These are phyloP conservation scores for Cyclophora punctaria DNA, from an alignment of 2,888 invertebrate species.

Conservation along the genomic window DNA sequence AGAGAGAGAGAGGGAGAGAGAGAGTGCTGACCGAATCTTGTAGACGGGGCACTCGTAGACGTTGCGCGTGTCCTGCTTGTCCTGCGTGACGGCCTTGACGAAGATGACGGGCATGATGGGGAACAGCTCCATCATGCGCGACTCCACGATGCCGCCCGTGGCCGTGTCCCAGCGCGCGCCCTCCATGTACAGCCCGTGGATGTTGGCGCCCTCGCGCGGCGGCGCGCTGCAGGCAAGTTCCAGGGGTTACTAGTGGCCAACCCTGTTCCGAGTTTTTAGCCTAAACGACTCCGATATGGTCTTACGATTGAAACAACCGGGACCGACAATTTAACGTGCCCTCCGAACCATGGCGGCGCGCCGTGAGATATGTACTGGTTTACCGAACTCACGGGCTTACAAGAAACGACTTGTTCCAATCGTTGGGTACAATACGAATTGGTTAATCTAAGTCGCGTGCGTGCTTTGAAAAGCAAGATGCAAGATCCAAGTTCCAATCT, in stretches of 20 bases:
- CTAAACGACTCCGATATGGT: conserved; percentile 14
- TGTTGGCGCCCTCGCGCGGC: conserved; percentile 93
- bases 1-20: too few relatives aligned
- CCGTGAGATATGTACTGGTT: too few relatives aligned
- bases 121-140: conserved; percentile 91
- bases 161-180: conserved; percentile 94
- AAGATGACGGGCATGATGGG: conserved; percentile 93
- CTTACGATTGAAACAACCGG: too few relatives aligned
- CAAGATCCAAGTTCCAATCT: too few relatives aligned
- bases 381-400: too few relatives aligned
- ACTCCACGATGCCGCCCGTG: conserved; percentile 86
- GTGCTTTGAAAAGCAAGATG: too few relatives aligned
- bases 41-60: conserved; percentile 96
- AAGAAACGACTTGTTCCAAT: too few relatives aligned
- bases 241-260: not conserved
- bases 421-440: too few relatives aligned
- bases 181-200: conserved; percentile 93
- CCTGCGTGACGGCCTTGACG: conserved; percentile 89
- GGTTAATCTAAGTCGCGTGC: too few relatives aligned
- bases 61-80: conserved; percentile 90
- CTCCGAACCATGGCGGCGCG: too few relatives aligned
- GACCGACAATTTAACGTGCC: too few relatives aligned
- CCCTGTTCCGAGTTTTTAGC: not conserved
- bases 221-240: conserved; percentile 70
- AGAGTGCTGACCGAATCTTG: conserved; percentile 80